These are phyloP conservation scores for Metopolophium dirhodum DNA, from an alignment of 1,140 invertebrate genomes.

Conservation along the genomic window DNA sequence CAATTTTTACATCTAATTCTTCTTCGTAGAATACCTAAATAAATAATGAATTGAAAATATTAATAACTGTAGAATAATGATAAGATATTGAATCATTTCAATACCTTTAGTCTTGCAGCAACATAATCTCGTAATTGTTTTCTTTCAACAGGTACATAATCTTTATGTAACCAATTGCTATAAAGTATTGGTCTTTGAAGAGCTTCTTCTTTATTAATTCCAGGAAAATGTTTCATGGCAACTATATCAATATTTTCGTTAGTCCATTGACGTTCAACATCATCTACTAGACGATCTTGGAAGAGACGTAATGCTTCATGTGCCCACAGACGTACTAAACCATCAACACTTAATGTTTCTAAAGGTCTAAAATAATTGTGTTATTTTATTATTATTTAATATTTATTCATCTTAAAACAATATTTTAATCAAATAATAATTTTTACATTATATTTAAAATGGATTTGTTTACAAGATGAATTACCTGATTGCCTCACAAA, in stretches of 20 bases:
- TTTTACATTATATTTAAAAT: neutral
- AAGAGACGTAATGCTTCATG: conserved; percentile 98
- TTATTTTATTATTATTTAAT: neutral
- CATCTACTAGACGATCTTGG: conserved; percentile 95
- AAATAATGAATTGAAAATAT: conserved; percentile 1
- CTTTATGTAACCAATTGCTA: conserved; percentile 98
- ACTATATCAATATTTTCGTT: conserved; percentile 97
- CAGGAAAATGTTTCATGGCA: conserved; percentile 94
- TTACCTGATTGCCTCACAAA: conserved; percentile 93
- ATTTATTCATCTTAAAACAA: neutral
- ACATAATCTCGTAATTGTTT: conserved; percentile 96
- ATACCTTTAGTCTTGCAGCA: conserved; percentile 88
- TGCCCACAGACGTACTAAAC: conserved; percentile 95
- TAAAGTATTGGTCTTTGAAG: conserved; percentile 92
- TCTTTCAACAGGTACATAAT: conserved; percentile 95
- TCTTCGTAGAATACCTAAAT: conserved; percentile 97
- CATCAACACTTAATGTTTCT: conserved; percentile 90
- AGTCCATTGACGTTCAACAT: conserved; percentile 94
- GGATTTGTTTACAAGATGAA: neutral
- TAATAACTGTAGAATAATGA: neutral
- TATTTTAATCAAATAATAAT: neutral
- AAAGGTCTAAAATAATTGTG: conserved; percentile 72
- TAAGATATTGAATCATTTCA: neutral
- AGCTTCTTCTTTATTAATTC: conserved; percentile 84
- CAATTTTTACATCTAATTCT: conserved; percentile 96